Evolutionary conservation across 2,888 invertebrate genomes (phyloP).

Genomic region (Drosophila glabriapex): DNA sequence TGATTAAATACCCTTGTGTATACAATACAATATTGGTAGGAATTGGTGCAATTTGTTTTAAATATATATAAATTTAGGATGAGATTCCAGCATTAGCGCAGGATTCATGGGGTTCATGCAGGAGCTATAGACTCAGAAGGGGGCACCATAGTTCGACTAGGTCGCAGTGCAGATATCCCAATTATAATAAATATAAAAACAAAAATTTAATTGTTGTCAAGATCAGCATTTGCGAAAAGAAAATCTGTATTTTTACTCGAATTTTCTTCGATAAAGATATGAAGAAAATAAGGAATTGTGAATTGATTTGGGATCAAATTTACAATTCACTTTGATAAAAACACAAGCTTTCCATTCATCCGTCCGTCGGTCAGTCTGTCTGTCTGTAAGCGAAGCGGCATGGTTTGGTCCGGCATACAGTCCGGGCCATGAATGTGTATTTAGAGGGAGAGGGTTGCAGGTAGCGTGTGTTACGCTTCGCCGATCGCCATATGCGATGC

Average conservation of each 20-base stretch:
- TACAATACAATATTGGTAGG: background rate
- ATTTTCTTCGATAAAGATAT: background rate
- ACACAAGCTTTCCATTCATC: background rate
- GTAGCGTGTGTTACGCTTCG: constrained; percentile 53
- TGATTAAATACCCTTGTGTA: background rate
- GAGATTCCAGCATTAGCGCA: too few species aligned
- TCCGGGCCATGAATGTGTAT: background rate
- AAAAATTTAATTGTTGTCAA: background rate
- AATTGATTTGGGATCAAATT: constrained; percentile 69
- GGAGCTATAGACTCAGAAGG: too few species aligned
- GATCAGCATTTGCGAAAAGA: too few species aligned
- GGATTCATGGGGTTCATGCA: too few species aligned
- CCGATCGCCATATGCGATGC: constrained; percentile 12
- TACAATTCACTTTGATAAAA: constrained; percentile 30
- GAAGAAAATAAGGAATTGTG: background rate
- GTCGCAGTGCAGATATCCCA: too few species aligned
- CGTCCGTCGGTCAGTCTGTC: background rate
- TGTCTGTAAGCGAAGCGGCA: background rate
- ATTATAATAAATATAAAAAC: too few species aligned
- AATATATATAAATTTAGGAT: background rate
- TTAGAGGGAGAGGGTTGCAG: constrained; percentile 7
- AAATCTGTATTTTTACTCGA: background rate
- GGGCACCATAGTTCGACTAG: too few species aligned
- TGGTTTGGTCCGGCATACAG: constrained; percentile 2
- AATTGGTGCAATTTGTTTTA: background rate